A percentile compares a stretch with the other conserved stretches of the same genome.
These are phyloP conservation scores for Embiotoca jacksoni DNA, from an alignment of 2,113 vertebrate species.

Conservation along the genomic window DNA sequence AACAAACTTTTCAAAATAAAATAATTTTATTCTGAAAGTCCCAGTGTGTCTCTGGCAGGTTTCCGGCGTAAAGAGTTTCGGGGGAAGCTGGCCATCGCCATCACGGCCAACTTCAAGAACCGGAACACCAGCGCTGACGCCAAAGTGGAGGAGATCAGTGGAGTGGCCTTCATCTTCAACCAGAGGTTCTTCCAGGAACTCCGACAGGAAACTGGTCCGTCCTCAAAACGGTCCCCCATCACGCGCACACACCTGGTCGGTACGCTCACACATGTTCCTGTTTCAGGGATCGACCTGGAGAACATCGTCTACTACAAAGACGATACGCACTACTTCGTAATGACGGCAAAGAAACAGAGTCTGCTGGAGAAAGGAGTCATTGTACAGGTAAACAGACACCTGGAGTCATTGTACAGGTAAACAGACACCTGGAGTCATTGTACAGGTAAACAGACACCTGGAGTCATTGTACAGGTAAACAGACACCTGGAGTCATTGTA, in stretches of 20 bases:
- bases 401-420: background rate
- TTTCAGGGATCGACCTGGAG: conserved; percentile 93
- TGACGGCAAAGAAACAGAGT: conserved; percentile 99
- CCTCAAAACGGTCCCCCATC: background rate
- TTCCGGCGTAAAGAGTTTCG: conserved; percentile 95
- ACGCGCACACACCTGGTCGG: background rate
- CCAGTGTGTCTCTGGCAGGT: conserved; percentile 74
- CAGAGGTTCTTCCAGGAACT: conserved; percentile 97
- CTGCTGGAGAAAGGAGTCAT: conserved; percentile 96
- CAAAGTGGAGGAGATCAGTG: conserved; percentile 97
- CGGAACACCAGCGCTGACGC: conserved; percentile 95
- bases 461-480: background rate
- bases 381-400: conserved; percentile 60
- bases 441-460: background rate
- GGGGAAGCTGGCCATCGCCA: conserved; percentile 95
- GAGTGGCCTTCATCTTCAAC: conserved; percentile 98
- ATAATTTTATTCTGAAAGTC: background rate
- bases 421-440: background rate
- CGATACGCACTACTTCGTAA: conserved; percentile 98
- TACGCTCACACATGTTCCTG: background rate
- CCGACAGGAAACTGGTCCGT: conserved; percentile 92
- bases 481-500: background rate
- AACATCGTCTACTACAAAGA: conserved; percentile 99
- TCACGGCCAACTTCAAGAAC: conserved; percentile 98
- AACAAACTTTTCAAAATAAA: too few species aligned